Evolutionary conservation across 1,140 invertebrate species (phyloP).

Genomic region (Eupristina koningsbergeri): DNA sequence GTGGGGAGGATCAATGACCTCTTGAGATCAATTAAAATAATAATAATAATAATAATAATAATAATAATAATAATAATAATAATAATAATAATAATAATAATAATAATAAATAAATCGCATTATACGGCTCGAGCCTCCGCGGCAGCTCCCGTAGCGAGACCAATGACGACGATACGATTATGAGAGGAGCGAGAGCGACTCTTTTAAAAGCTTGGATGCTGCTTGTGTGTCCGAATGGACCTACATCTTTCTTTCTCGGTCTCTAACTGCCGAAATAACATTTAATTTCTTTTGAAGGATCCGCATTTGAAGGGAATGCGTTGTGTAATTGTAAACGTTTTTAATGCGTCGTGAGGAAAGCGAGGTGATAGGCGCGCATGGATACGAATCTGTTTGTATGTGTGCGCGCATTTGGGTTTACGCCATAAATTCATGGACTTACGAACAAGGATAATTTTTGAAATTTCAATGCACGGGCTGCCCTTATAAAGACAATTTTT

Average conservation of each 20-base stretch:
- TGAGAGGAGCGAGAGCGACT: not conserved
- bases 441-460: not conserved
- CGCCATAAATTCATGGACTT: constrained; percentile 21
- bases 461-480: not conserved
- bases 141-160: constrained; percentile 17
- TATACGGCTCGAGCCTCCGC: too few species aligned
- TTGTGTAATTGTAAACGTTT: constrained; percentile 10
- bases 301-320: not conserved
- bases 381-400: not conserved
- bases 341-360: constrained; percentile 33
- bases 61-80: too few species aligned
- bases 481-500: not conserved
- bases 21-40: too few species aligned
- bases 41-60: too few species aligned
- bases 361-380: not conserved
- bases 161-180: constrained; percentile 3
- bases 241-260: not conserved
- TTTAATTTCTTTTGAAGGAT: constrained; percentile 24
- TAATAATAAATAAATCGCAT: too few species aligned
- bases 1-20: constrained; percentile 19
- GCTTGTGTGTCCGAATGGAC: not conserved
- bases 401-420: not conserved
- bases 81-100: too few species aligned
- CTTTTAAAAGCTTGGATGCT: constrained; percentile 13
- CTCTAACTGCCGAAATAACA: not conserved